Evolutionary conservation across 2,888 invertebrate species (phyloP).

Genomic region (Lissocephala sabroskyi): DNA sequence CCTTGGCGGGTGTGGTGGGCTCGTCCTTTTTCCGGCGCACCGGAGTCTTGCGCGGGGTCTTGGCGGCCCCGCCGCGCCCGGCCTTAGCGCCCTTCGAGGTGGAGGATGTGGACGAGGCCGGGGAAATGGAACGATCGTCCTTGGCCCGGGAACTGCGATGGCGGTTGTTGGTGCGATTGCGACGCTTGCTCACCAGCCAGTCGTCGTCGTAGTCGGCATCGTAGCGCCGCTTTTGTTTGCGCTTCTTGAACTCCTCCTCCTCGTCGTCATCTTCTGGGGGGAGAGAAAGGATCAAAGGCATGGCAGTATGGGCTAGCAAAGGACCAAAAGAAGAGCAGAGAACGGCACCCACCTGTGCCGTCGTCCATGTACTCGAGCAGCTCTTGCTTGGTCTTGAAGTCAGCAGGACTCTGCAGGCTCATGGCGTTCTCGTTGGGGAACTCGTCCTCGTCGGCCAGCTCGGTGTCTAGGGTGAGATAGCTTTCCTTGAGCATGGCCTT

Average conservation of each 20-base stretch:
- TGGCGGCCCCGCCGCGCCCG: constrained; percentile 33
- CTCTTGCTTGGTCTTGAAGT: constrained; percentile 69
- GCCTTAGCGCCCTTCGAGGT: constrained; percentile 51
- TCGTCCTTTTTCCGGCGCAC: constrained; percentile 61
- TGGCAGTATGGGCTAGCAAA: neutral
- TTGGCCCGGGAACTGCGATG: constrained; percentile 66
- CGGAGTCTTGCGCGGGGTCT: constrained; percentile 64
- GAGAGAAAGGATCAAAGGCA: constrained; percentile 3
- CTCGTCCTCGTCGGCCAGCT: constrained; percentile 58
- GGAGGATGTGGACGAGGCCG: constrained; percentile 68
- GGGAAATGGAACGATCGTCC: constrained; percentile 68
- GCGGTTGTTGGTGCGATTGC: constrained; percentile 61
- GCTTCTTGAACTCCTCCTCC: constrained; percentile 69
- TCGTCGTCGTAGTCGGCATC: constrained; percentile 73
- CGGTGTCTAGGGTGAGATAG: constrained; percentile 66
- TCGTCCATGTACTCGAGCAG: constrained; percentile 71
- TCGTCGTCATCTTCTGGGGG: constrained; percentile 65
- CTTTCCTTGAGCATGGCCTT: constrained; percentile 72
- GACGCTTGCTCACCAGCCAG: constrained; percentile 68
- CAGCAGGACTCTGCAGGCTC: constrained; percentile 59
- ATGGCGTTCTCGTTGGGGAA: constrained; percentile 38
- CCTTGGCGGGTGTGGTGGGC: too few species aligned
- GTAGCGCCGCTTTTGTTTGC: constrained; percentile 67
- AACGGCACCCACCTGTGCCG: constrained; percentile 62
- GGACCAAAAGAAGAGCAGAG: constrained; percentile 4